These are phyloP conservation scores for Heliocidaris tuberculata DNA, from an alignment of 35 echinoderm and acorn worm genomes.

Conservation along the genomic window DNA sequence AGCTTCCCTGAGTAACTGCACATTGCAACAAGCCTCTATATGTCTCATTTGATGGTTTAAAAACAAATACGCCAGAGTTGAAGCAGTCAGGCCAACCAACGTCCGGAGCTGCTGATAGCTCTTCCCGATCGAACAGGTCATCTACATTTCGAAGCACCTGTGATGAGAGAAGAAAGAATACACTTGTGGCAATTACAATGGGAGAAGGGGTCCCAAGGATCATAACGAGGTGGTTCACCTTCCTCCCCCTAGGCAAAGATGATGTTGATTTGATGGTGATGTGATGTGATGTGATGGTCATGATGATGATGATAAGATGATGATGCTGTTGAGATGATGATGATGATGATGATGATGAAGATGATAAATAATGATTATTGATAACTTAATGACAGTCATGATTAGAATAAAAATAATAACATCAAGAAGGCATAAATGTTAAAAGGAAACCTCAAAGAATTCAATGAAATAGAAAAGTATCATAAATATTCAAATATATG, in stretches of 20 bases:
- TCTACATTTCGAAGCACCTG: conserved; percentile 93
- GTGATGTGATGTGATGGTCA: too few species aligned
- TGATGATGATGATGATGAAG: neutral
- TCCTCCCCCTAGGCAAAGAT: too few species aligned
- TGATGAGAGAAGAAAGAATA: neutral
- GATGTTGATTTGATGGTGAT: neutral
- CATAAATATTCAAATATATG: too few species aligned
- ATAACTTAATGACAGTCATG: neutral
- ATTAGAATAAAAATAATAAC: neutral
- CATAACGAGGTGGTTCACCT: too few species aligned
- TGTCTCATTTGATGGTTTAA: conserved; percentile 92
- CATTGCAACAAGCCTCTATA: conserved; percentile 84
- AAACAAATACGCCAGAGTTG: conserved; percentile 98
- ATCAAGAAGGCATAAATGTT: neutral
- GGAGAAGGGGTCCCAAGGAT: neutral
- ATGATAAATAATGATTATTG: too few species aligned
- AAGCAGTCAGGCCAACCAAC: conserved; percentile 98
- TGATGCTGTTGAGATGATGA: neutral
- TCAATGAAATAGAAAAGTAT: too few species aligned
- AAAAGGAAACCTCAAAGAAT: too few species aligned
- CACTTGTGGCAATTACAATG: neutral
- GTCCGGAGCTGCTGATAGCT: conserved; percentile 90
- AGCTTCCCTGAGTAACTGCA: conserved; percentile 96
- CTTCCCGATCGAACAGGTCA: conserved; percentile 96
- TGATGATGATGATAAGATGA: too few species aligned